A percentile compares a stretch with the other conserved stretches of the same genome.
Evolutionary conservation across 2,797 vertebrate genomes (phyloP).

Genomic region (Bucorvus abyssinicus): DNA sequence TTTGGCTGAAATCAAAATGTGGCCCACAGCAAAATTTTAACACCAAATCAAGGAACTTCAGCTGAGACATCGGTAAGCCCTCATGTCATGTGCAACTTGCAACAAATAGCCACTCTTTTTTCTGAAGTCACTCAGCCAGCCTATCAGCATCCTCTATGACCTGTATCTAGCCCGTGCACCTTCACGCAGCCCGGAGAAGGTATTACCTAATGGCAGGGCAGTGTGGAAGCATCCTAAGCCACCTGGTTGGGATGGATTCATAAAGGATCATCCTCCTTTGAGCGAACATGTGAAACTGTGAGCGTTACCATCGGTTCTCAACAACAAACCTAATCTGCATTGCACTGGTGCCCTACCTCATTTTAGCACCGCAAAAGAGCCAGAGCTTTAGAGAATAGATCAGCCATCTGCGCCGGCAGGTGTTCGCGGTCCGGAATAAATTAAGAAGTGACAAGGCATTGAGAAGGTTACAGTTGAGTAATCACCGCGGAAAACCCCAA

Average conservation of each 20-base stretch:
- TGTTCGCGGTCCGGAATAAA: slow-evolving; percentile 64
- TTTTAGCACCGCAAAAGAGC: slow-evolving; percentile 57
- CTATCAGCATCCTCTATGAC: not conserved
- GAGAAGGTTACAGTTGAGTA: slow-evolving; percentile 66
- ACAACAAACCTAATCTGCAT: slow-evolving; percentile 13
- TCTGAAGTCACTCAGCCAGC: not conserved
- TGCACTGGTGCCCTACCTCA: slow-evolving; percentile 23
- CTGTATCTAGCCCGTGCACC: not conserved
- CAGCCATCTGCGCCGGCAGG: slow-evolving; percentile 62
- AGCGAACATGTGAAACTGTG: not conserved
- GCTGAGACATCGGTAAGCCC: not conserved
- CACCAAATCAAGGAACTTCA: not conserved
- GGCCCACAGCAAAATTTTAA: not conserved
- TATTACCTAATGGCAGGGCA: not conserved
- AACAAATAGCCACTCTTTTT: not conserved
- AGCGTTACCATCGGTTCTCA: not conserved
- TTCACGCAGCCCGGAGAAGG: not conserved
- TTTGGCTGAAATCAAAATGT: not conserved
- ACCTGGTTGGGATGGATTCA: not conserved
- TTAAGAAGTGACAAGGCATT: slow-evolving; percentile 61
- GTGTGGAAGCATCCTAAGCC: not conserved
- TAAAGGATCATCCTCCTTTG: not conserved
- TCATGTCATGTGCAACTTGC: not conserved
- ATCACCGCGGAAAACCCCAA: slow-evolving; percentile 47
- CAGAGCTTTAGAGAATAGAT: slow-evolving; percentile 65